Base-by-base conservation (phyloP, 1,140 invertebrate species). In the Drusus annulatus region DNA sequence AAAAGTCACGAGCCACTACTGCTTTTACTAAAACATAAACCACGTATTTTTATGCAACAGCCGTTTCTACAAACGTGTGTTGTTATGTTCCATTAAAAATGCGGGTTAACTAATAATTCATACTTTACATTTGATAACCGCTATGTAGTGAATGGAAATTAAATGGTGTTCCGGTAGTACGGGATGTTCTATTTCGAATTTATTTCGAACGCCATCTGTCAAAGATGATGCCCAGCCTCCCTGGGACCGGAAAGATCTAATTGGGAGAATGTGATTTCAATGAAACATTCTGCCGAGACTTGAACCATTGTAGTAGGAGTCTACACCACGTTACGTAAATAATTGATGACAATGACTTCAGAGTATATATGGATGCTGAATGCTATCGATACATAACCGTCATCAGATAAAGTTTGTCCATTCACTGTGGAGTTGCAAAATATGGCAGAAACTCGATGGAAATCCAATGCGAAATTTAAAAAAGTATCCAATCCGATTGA, bases 161-260 rank as follows among this genome's bases (percentile, higher is more conserved):
- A 28, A 25, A 65, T 3, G 62, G 23, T 65, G 25, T 65, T 65
- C 25, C 28, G 19, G 62, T 28, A 25, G 25, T 31, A 28, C 36
- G 16, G 62, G 65, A 69, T 10, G 36, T 69, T 69, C 65, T 19
- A 19, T 74, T 74, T 17, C 3, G 31, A 36, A 36, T 36, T 36
- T 36, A 63, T 28, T 19, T 74, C 50, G 21, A 15, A 25, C 28
- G 23, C 19, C 69, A 74, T 74, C 69, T 56, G 69, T 56, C 69
- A 74, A 54, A 52, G 10, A 15, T 3, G 69, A 74, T 74, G 52
- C 8, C 21, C 51, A 74, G 25, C 69, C 69, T 74, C 69, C 69
- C 69, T 31, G 68, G 21, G 51, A 74, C 69, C 69, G 69, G 69
- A 74, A 56, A 56, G 50, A 56, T 74, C 52, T 74, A 74, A 74